Evolutionary conservation across 2,888 invertebrate genomes (phyloP), one percentile per base, ranked within the genome.

Genomic region (Acrobasis repandana): DNA sequence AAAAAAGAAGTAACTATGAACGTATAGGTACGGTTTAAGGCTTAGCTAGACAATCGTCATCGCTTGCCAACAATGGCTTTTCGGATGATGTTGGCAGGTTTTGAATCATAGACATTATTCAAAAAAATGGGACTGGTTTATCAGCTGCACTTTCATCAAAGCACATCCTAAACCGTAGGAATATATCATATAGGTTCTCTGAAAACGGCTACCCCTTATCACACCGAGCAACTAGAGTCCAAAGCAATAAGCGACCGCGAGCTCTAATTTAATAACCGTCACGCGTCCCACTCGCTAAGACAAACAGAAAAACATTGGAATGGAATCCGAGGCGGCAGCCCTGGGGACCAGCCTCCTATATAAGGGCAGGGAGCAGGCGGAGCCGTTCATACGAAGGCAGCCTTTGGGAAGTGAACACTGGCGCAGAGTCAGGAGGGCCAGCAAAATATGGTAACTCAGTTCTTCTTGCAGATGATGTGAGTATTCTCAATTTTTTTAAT

Each of bases 241-340:
- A 77, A 76, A 83, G 79, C 83, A 87, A 88, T 88, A 79, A 78
- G 75, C 73, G 71, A 72, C 73, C 58, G 76, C 77, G 82, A 88
- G 87, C 88, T 90, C 87, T 90, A 91, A 92, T 91, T 88, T 88
- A 90, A 92, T 91, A 92, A 89, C 86, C 74, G 83, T 79, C 82
- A 74, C 78, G 61, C 56, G 57, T 77, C 85, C 71, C 75, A 66
- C 65, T 64, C 71, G 77, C 69, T 67, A 70, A 66, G 73, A 82
- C 72, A 77, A 78, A 79, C 74, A 74, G 79, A 82, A 79, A 84
- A 82, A 77, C 59, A 38, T 5, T 28, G 28, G 28, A 49, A 59
- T 34, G 38, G 58, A 73, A 85, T 82, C 77, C 62, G 67, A 74
- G 72, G 74, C 66, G 82, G 76, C 87, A 86, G 71, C 90, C 91